These are phyloP conservation scores for Arrhopalites spinosus DNA, from an alignment of 2,888 invertebrate species.

Conservation along the genomic window DNA sequence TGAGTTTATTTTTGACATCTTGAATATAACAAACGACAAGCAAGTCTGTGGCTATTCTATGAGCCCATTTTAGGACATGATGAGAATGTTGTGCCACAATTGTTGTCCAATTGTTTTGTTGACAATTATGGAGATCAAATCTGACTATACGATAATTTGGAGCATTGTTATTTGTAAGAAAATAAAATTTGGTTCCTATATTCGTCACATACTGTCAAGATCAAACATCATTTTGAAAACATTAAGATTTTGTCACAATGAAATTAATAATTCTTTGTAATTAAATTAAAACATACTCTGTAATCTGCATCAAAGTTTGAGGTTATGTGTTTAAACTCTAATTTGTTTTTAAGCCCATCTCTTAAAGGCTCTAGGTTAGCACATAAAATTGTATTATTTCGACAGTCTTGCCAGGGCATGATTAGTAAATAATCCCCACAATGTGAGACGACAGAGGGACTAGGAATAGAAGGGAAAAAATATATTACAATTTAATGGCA, in stretches of 20 bases:
- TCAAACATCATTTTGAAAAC: conserved; percentile 8
- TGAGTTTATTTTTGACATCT: conserved; percentile 91
- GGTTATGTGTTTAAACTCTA: conserved; percentile 70
- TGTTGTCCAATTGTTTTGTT: conserved; percentile 78
- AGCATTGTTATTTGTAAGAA: conserved; percentile 90
- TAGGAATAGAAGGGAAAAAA: neutral
- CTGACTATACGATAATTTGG: conserved; percentile 87
- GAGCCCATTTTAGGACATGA: conserved; percentile 69
- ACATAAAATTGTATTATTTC: conserved; percentile 63
- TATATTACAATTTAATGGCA: too few species aligned
- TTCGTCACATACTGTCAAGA: conserved; percentile 83
- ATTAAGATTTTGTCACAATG: conserved; percentile 38
- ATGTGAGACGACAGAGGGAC: conserved; percentile 69
- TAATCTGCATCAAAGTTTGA: conserved; percentile 74
- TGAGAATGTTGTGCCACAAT: conserved; percentile 80
- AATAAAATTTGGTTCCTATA: conserved; percentile 69
- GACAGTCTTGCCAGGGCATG: conserved; percentile 82
- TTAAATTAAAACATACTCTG: too few species aligned
- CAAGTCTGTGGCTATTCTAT: too few species aligned
- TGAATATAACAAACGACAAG: too few species aligned
- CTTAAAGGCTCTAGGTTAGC: neutral
- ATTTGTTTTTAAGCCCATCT: neutral
- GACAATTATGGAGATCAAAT: conserved; percentile 76
- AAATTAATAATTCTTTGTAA: too few species aligned
- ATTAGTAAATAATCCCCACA: conserved; percentile 89